Conservation (phyloP, 2,113 vertebrate genomes). For the Physeter macrocephalus region DNA sequence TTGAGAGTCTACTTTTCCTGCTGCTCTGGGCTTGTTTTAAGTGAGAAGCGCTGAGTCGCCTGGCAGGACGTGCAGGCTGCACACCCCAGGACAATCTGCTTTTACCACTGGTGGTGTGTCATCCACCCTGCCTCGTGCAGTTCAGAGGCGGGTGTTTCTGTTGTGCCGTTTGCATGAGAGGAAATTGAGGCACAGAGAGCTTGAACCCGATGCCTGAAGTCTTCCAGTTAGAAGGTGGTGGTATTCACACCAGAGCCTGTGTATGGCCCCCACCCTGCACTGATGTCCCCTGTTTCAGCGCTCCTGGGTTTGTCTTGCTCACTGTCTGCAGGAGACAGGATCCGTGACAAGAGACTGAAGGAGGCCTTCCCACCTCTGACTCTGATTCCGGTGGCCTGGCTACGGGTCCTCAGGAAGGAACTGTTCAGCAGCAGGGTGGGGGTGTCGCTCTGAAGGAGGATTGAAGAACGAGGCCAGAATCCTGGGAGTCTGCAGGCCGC, state of each 20-base stretch:
- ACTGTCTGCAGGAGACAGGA: not conserved
- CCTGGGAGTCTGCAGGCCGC: slow-evolving; percentile 71
- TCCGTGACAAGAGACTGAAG: not conserved
- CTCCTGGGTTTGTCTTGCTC: not conserved
- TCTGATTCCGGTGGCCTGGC: slow-evolving; percentile 71
- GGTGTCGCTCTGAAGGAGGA: slow-evolving; percentile 73
- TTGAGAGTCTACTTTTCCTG: not conserved
- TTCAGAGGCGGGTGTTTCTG: not conserved
- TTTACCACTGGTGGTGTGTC: not conserved
- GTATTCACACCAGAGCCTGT: not conserved
- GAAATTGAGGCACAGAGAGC: not conserved
- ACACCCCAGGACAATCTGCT: not conserved
- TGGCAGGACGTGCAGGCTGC: not conserved
- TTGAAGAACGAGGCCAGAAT: slow-evolving; percentile 68
- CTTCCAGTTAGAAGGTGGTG: not conserved
- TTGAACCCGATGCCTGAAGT: not conserved
- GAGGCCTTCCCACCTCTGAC: slow-evolving; percentile 72
- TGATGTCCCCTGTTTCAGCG: not conserved
- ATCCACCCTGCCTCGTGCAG: fast-evolving
- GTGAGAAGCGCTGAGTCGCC: not conserved
- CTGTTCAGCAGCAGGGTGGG: slow-evolving; percentile 62
- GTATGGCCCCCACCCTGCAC: fast-evolving
- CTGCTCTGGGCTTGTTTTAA: not conserved
- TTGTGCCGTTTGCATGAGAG: not conserved
- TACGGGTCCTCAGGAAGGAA: slow-evolving; percentile 69